phyloP scores from a whole-genome alignment of 2,113 vertebrate genomes.

The Terrapene triunguis region DNA sequence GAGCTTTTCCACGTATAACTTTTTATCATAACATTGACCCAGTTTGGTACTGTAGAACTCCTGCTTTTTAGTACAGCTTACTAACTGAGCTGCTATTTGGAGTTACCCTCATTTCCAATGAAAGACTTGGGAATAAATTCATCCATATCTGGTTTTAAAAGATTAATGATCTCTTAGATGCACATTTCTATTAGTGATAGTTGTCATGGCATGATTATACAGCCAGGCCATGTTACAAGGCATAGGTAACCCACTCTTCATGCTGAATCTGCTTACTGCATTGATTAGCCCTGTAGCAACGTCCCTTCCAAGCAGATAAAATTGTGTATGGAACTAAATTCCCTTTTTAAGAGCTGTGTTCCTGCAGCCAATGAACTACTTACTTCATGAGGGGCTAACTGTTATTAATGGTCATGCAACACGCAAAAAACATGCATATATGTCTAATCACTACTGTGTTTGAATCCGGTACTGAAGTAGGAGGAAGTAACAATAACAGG shows the following conservation, averaged over 20 bases:
- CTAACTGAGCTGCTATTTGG: neutral
- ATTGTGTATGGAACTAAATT: neutral
- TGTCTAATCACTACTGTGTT: fast-evolving
- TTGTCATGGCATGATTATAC: neutral
- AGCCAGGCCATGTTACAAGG: neutral
- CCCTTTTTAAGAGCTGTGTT: neutral
- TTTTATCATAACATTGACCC: neutral
- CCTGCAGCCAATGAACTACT: fast-evolving
- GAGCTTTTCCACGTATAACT: neutral
- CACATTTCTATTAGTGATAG: neutral
- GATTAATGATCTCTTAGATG: neutral
- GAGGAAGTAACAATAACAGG: fast-evolving
- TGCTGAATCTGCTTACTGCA: neutral
- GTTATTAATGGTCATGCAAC: neutral
- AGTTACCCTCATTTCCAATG: neutral
- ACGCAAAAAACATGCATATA: fast-evolving
- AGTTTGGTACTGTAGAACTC: neutral
- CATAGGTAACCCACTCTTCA: neutral
- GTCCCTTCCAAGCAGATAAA: neutral
- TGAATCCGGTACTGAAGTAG: fast-evolving
- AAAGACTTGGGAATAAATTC: neutral
- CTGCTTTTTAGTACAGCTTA: neutral
- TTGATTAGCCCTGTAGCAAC: neutral
- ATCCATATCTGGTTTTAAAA: neutral
- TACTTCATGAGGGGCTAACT: no score